These are phyloP conservation scores for Vimba vimba DNA, from an alignment of 2,113 vertebrate species.

Conservation along the genomic window DNA sequence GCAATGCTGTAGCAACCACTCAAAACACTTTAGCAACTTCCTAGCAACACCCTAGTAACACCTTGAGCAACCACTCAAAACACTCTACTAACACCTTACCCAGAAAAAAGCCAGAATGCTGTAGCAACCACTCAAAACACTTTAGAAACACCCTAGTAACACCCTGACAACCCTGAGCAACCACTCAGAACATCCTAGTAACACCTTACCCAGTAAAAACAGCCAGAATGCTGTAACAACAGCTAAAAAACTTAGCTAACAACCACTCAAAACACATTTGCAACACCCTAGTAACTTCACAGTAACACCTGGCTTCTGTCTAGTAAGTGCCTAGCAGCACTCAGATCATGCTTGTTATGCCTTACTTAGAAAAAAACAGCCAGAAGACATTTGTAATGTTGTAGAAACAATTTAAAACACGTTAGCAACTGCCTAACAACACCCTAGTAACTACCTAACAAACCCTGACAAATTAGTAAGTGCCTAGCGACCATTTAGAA, in stretches of 20 bases:
- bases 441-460: neutral
- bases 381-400: neutral
- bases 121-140: neutral
- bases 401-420: neutral
- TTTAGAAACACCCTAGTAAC: neutral
- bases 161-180: neutral
- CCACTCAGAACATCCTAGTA: neutral
- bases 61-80: neutral
- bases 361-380: neutral
- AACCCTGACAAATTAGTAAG: too few relatives aligned
- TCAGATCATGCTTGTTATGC: neutral
- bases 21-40: neutral
- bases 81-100: neutral
- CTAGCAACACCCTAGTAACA: neutral
- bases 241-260: neutral
- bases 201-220: neutral
- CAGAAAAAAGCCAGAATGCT: neutral
- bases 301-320: neutral
- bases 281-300: neutral
- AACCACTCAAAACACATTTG: neutral
- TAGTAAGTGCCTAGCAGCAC: neutral
- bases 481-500: neutral
- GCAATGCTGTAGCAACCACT: neutral
- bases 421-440: neutral
- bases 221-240: neutral